Conservation (phyloP, 2,113 vertebrate genomes). For the Octodon degus region DNA sequence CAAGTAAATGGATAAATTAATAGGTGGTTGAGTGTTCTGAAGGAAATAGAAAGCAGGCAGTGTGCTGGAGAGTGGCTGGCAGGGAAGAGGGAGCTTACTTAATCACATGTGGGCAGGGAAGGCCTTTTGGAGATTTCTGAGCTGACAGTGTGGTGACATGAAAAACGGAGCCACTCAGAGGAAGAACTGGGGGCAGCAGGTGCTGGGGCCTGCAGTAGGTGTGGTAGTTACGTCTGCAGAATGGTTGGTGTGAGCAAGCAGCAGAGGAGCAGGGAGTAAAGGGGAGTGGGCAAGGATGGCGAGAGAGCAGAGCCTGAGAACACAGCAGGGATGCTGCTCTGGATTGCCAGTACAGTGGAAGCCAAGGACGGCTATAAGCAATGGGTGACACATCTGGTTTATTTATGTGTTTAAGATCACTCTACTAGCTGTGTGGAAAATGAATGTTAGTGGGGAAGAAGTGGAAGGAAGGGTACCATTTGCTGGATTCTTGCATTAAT, state of each 20-base stretch:
- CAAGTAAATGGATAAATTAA: conserved; percentile 21
- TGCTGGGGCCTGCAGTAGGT: not conserved
- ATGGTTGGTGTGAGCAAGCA: not conserved
- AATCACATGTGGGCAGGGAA: not conserved
- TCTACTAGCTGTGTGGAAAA: conserved; percentile 6
- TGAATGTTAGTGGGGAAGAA: not conserved
- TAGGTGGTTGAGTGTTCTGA: not conserved
- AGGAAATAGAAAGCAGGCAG: not conserved
- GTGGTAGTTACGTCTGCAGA: not conserved
- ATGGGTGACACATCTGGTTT: not conserved
- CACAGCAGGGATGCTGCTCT: not conserved
- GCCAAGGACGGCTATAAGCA: not conserved
- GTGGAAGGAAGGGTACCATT: not conserved
- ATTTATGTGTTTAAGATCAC: not conserved
- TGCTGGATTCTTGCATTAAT: conserved; percentile 23
- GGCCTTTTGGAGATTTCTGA: not conserved
- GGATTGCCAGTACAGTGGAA: not conserved
- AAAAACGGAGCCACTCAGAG: not conserved
- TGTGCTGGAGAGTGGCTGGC: not conserved
- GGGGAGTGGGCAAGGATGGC: not conserved
- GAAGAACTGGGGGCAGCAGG: not conserved
- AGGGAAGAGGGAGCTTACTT: not conserved
- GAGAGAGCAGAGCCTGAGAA: not conserved
- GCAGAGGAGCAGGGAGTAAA: not conserved
- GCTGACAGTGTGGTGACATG: not conserved